Evolutionary conservation across 2,113 vertebrate genomes (phyloP).

Genomic region (Ranitomeya variabilis): DNA sequence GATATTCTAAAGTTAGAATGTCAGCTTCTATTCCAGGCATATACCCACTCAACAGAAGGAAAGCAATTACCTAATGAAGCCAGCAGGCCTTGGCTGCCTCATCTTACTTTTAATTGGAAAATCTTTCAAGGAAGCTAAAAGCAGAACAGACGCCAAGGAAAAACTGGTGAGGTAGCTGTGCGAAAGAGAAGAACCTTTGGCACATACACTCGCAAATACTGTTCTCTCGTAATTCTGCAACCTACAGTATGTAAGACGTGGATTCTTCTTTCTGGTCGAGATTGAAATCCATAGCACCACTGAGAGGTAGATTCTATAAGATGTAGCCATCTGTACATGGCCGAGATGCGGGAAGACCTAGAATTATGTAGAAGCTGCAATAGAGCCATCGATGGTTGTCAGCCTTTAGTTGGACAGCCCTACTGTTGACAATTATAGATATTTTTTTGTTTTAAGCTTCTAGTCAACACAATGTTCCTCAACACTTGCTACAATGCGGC

Average conservation of each 20-base stretch:
- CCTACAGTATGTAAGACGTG: not conserved
- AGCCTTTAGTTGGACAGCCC: not conserved
- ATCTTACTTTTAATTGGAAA: not conserved
- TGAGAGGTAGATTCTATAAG: constrained; percentile 26
- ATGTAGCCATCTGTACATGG: not conserved
- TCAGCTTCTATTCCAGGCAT: not conserved
- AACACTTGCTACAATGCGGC: no score
- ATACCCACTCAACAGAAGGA: not conserved
- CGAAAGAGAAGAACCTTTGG: not conserved
- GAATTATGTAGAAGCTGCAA: not conserved
- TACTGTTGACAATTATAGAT: not conserved
- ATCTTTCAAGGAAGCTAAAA: not conserved
- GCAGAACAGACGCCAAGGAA: not conserved
- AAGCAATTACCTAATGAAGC: not conserved
- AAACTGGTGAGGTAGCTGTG: not conserved
- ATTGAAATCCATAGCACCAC: constrained; percentile 31
- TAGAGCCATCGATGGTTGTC: not conserved
- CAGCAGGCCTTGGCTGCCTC: not conserved
- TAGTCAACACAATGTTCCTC: not conserved
- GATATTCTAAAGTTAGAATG: not conserved
- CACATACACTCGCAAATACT: not conserved
- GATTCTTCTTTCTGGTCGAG: not conserved
- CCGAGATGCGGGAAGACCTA: not conserved
- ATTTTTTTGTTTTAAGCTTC: no score
- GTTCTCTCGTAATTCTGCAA: not conserved